Evolutionary conservation across 1,140 invertebrate genomes (phyloP).

Genomic region (Euglossa dilemma): DNA sequence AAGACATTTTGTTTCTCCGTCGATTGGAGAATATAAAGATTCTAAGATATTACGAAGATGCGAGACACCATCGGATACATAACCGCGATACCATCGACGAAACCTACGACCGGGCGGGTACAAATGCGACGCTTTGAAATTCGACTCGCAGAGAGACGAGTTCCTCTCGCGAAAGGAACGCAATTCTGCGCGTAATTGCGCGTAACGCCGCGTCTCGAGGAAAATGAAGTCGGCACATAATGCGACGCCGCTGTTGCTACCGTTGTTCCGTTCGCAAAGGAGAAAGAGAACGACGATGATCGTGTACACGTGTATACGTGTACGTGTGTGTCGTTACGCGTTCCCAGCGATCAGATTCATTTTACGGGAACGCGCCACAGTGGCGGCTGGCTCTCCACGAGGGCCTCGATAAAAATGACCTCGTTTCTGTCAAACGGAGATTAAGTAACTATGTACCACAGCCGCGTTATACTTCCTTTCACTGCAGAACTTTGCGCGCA

Average conservation of each 20-base stretch:
- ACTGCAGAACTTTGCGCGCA: constrained; percentile 58
- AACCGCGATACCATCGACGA: not conserved
- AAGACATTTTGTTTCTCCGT: too few species aligned
- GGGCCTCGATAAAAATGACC: constrained; percentile 73
- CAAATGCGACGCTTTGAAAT: not conserved
- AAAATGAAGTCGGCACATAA: constrained; percentile 7
- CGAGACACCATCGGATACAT: not conserved
- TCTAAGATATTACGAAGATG: not conserved
- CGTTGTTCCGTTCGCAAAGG: not conserved
- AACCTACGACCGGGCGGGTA: not conserved
- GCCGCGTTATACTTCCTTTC: constrained; percentile 73
- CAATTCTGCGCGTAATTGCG: constrained; percentile 15
- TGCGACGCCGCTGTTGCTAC: not conserved
- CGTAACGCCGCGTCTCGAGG: not conserved
- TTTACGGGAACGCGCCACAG: constrained; percentile 36
- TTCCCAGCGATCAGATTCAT: constrained; percentile 21
- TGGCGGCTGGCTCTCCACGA: constrained; percentile 21
- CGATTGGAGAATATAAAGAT: not conserved
- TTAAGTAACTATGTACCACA: constrained; percentile 73
- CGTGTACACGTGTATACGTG: not conserved
- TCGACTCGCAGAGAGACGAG: not conserved
- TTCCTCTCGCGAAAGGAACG: constrained; percentile 2
- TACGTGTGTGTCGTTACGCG: not conserved
- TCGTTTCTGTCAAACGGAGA: constrained; percentile 76
- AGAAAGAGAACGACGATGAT: not conserved